These are phyloP conservation scores for Oscheius sp. DNA, from an alignment of 2,888 invertebrate genomes.

Conservation along the genomic window DNA sequence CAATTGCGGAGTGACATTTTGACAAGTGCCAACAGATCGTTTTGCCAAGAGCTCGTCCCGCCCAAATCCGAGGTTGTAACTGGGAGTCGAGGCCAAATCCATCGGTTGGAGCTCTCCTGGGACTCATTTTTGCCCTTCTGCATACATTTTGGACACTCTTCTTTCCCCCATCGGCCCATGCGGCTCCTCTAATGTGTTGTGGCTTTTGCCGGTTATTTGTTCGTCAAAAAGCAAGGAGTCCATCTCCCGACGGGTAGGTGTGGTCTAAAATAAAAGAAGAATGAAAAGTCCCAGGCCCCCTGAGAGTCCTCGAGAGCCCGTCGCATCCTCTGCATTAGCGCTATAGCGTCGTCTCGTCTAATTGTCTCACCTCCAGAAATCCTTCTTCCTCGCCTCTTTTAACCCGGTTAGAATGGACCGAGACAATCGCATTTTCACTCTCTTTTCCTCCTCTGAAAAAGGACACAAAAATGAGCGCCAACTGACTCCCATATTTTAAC, in stretches of 20 bases:
- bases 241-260: background rate
- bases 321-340: constrained; percentile 24
- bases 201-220: constrained; percentile 8
- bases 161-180: constrained; percentile 12
- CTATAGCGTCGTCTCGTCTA: constrained; percentile 11
- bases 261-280: background rate
- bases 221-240: constrained; percentile 3
- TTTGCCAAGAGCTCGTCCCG: background rate
- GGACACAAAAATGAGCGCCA: no score
- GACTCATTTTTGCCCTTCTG: constrained; percentile 27
- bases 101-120: constrained; percentile 8
- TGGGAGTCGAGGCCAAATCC: background rate
- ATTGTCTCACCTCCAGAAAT: constrained; percentile 4
- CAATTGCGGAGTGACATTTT: background rate
- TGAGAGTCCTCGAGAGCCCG: constrained; percentile 19
- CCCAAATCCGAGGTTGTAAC: background rate
- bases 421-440: background rate
- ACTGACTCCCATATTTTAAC: background rate
- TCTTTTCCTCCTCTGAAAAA: constrained; percentile 1
- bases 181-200: constrained; percentile 17
- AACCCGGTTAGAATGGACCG: constrained; percentile 15
- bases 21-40: background rate
- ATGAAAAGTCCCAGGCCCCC: constrained; percentile 8
- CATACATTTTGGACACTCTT: constrained; percentile 24
- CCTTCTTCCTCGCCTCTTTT: background rate